Percentiles rank a stretch among this genome's conserved stretches.
phyloP scores from a whole-genome alignment of 1,140 invertebrate genomes.

The Pissodes strobi region DNA sequence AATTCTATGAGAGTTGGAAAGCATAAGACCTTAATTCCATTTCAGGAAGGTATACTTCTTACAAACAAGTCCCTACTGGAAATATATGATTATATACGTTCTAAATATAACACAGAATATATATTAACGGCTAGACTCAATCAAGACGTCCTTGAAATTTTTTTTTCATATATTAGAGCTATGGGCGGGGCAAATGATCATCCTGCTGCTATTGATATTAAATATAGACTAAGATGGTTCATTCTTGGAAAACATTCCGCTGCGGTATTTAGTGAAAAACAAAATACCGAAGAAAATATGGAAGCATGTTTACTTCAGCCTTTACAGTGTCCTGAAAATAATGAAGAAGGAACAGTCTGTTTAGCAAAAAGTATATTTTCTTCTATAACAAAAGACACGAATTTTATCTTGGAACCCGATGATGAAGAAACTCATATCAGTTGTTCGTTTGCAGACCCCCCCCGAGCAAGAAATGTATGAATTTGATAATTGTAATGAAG shows the following conservation, averaged over 20 bases:
- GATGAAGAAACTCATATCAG: no score
- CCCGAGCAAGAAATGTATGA: no score
- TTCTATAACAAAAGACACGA: no score
- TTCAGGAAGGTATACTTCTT: constrained; percentile 22
- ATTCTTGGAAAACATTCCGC: constrained; percentile 41
- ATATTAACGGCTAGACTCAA: constrained; percentile 45
- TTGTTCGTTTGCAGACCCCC: no score
- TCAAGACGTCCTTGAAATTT: constrained; percentile 49
- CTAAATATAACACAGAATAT: constrained; percentile 38
- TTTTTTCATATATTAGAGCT: constrained; percentile 48
- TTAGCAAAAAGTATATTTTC: neutral
- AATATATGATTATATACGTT: constrained; percentile 39
- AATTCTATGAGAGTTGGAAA: constrained; percentile 18
- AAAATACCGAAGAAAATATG: constrained; percentile 26
- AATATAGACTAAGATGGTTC: constrained; percentile 37
- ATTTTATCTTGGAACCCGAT: no score
- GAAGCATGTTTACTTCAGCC: neutral
- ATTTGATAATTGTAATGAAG: no score
- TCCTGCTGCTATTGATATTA: constrained; percentile 42
- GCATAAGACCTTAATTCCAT: constrained; percentile 3
- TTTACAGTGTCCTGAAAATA: no score
- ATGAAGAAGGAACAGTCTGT: neutral
- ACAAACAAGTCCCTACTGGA: constrained; percentile 34
- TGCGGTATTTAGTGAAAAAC: constrained; percentile 26
- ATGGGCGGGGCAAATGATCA: constrained; percentile 42